phyloP scores from a whole-genome alignment of 2,113 vertebrate species.

The Petrocephalus zakoni region DNA sequence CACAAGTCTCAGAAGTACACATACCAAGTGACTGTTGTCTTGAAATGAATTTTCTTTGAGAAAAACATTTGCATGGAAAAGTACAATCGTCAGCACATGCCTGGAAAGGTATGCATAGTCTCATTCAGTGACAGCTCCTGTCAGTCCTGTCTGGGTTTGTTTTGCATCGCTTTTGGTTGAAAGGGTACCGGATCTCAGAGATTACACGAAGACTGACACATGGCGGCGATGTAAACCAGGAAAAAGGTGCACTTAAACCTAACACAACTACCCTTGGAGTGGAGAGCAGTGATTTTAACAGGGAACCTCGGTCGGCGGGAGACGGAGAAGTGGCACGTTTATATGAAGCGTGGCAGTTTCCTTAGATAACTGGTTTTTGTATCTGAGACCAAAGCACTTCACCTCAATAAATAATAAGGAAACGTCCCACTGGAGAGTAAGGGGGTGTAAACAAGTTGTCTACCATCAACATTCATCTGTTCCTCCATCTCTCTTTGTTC shows the following conservation, averaged over 20 bases:
- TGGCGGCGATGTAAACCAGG: neutral
- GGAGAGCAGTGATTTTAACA: constrained; percentile 1
- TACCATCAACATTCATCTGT: neutral
- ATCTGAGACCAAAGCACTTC: neutral
- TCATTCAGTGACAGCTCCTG: neutral
- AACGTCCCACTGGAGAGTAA: neutral
- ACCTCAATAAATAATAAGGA: neutral
- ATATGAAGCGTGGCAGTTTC: neutral
- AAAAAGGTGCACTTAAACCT: neutral
- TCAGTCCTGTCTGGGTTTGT: neutral
- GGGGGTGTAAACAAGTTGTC: neutral
- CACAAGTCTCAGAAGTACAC: neutral
- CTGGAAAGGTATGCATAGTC: neutral
- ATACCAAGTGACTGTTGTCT: neutral
- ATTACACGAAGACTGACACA: neutral
- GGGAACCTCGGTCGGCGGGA: neutral
- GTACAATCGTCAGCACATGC: neutral
- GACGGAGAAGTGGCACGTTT: neutral
- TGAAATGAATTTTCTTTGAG: neutral
- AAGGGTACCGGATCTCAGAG: neutral
- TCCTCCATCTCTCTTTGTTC: neutral
- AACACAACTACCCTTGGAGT: neutral
- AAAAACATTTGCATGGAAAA: neutral
- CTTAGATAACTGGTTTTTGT: constrained; percentile 8
- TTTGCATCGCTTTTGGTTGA: neutral